A percentile compares a stretch with the other conserved stretches of the same genome.
These are phyloP conservation scores for Esox niger DNA, from an alignment of 2,113 vertebrate genomes.

Conservation along the genomic window DNA sequence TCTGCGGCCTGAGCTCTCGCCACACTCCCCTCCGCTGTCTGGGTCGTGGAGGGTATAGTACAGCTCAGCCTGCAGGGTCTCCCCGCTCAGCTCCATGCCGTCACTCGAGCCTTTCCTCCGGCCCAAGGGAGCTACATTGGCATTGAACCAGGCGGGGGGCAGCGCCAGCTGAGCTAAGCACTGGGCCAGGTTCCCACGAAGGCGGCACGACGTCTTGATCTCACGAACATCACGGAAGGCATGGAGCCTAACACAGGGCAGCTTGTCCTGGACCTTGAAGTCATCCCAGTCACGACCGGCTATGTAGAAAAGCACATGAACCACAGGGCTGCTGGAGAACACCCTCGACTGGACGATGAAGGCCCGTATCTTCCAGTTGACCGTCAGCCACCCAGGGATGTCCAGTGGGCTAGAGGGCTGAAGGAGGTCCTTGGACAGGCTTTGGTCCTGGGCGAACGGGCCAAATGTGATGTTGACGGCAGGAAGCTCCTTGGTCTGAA, in stretches of 20 bases:
- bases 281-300: constrained; percentile 96
- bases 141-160: constrained; percentile 88
- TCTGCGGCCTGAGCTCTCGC: constrained; percentile 65
- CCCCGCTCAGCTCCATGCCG: constrained; percentile 68
- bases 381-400: constrained; percentile 86
- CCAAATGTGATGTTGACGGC: constrained; percentile 91
- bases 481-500: constrained; percentile 95
- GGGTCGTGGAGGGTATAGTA: constrained; percentile 92
- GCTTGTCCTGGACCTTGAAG: constrained; percentile 82
- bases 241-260: constrained; percentile 91
- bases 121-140: constrained; percentile 75
- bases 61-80: constrained; percentile 87
- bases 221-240: constrained; percentile 89
- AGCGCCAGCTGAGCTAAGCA: constrained; percentile 90
- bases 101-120: constrained; percentile 76
- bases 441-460: constrained; percentile 86
- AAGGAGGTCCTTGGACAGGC: constrained; percentile 87
- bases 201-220: constrained; percentile 88
- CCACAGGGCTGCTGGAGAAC: constrained; percentile 82
- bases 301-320: constrained; percentile 96
- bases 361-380: constrained; percentile 98
- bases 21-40: constrained; percentile 76
- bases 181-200: constrained; percentile 86
- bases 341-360: constrained; percentile 90
- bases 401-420: constrained; percentile 92